A percentile compares a stretch with the other conserved stretches of the same genome.
Evolutionary conservation across 2,113 vertebrate genomes (phyloP).

Genomic region (Pimephales promelas): DNA sequence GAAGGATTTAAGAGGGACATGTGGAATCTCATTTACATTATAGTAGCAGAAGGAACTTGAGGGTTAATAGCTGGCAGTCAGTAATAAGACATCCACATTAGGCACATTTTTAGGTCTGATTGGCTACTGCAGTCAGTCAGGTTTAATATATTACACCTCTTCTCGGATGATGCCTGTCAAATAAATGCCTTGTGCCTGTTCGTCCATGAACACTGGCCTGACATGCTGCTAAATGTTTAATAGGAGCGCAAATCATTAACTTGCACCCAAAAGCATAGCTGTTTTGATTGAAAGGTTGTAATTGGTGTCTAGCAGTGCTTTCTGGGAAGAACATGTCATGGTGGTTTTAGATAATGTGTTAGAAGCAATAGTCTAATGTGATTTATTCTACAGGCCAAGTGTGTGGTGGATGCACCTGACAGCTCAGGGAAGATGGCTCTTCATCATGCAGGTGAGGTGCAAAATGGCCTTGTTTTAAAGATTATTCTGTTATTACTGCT

Average conservation of each 20-base stretch:
- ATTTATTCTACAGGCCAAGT: conserved; percentile 81
- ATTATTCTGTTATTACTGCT: not conserved
- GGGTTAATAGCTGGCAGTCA: not conserved
- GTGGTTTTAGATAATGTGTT: not conserved
- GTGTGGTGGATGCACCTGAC: conserved; percentile 80
- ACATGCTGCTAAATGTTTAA: conserved; percentile 36
- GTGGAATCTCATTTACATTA: not conserved
- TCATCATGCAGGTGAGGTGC: conserved; percentile 88
- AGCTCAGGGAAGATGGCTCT: conserved; percentile 86
- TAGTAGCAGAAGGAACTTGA: not conserved
- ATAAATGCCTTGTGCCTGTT: conserved; percentile 26
- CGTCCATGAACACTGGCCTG: conserved; percentile 25
- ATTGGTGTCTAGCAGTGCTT: conserved; percentile 4
- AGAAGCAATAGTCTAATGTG: not conserved
- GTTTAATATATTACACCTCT: conserved; percentile 23
- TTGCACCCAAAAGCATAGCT: not conserved
- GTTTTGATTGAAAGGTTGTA: conserved; percentile 23
- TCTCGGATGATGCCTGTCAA: conserved; percentile 35
- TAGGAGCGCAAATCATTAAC: not conserved
- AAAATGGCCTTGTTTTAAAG: not conserved
- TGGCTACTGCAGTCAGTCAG: conserved; percentile 25
- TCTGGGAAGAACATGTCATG: not conserved
- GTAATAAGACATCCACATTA: not conserved
- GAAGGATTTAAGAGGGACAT: not conserved
- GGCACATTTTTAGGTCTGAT: not conserved